These are phyloP conservation scores for Styela plicata DNA, from an alignment of 23 tunicate species.

Conservation along the genomic window DNA sequence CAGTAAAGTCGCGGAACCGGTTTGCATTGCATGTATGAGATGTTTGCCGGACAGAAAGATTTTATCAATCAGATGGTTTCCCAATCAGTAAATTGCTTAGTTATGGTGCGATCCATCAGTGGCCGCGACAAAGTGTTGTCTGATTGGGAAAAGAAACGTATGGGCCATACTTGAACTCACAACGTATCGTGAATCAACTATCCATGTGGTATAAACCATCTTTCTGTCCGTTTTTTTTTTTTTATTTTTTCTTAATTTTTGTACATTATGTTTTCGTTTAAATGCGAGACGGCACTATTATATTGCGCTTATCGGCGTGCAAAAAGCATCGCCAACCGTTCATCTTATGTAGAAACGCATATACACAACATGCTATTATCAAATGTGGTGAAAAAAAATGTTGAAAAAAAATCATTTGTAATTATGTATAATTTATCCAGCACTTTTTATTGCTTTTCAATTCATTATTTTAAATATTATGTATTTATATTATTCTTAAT, in stretches of 20 bases:
- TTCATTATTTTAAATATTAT: too few relatives aligned
- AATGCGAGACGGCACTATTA: constrained; percentile 23
- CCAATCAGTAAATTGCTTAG: too few relatives aligned
- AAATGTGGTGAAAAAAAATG: background rate
- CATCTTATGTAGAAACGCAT: background rate
- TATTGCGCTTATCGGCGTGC: constrained; percentile 19
- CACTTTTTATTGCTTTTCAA: background rate
- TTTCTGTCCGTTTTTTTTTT: background rate
- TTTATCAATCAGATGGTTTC: too few relatives aligned
- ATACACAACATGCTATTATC: background rate
- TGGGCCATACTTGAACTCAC: too few relatives aligned
- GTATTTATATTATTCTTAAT: too few relatives aligned
- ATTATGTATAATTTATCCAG: background rate
- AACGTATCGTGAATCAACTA: too few relatives aligned
- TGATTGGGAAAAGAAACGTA: too few relatives aligned
- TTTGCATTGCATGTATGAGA: background rate
- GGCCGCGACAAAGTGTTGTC: too few relatives aligned
- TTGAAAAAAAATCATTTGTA: background rate
- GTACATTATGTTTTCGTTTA: background rate
- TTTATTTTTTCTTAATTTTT: constrained; percentile 1
- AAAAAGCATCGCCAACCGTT: background rate
- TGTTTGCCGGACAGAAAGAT: too few relatives aligned
- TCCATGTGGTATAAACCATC: too few relatives aligned
- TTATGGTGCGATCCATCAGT: too few relatives aligned
- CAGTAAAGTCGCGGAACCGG: background rate